Evolutionary conservation across 1,140 invertebrate genomes (phyloP).

Genomic region (Teleopsis dalmanni): DNA sequence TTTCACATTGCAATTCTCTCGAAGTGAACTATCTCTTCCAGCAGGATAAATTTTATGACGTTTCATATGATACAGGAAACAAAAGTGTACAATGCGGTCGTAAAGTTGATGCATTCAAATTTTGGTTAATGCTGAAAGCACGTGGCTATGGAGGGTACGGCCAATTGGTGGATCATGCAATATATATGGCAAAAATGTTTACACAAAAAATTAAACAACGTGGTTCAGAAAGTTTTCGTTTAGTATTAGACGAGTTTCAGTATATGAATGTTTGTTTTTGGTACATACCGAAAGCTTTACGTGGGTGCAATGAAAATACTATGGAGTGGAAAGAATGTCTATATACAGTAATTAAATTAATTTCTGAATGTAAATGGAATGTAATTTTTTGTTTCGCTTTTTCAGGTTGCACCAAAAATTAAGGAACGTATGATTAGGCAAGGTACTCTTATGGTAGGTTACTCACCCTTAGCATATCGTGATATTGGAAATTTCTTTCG

Average conservation of each 20-base stretch:
- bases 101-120: slow-evolving; percentile 86
- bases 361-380: not conserved
- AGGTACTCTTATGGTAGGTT: slow-evolving; percentile 78
- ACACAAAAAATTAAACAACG: slow-evolving; percentile 45
- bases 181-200: slow-evolving; percentile 52
- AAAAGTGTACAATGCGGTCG: slow-evolving; percentile 90
- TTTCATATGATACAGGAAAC: slow-evolving; percentile 83
- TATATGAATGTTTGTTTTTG: slow-evolving; percentile 88
- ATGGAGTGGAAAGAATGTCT: slow-evolving; percentile 61
- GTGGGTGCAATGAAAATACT: slow-evolving; percentile 53
- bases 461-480: slow-evolving; percentile 64
- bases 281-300: slow-evolving; percentile 77
- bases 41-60: slow-evolving; percentile 89
- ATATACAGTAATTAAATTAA: slow-evolving; percentile 47
- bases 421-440: slow-evolving; percentile 72
- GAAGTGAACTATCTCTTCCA: slow-evolving; percentile 83
- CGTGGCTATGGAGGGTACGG: slow-evolving; percentile 56
- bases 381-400: not conserved
- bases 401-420: slow-evolving; percentile 71
- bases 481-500: slow-evolving; percentile 78
- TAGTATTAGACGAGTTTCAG: slow-evolving; percentile 55
- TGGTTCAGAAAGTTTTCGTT: slow-evolving; percentile 50
- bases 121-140: slow-evolving; percentile 90
- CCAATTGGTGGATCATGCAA: slow-evolving; percentile 55
- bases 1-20: slow-evolving; percentile 68